phyloP scores from a whole-genome alignment of 2,888 invertebrate genomes.

The Eurois occulta region DNA sequence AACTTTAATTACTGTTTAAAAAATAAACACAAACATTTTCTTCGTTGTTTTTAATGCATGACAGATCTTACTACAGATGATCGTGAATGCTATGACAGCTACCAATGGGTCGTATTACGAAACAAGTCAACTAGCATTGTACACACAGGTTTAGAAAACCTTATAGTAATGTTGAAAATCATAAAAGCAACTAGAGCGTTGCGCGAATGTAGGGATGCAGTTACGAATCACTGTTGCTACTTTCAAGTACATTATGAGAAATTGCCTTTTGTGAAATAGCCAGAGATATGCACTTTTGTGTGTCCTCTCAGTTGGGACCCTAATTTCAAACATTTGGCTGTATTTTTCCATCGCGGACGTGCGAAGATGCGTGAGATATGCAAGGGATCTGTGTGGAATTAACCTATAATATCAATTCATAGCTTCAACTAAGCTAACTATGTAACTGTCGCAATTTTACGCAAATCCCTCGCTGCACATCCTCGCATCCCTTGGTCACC shows the following conservation, averaged over 20 bases:
- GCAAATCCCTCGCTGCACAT: neutral
- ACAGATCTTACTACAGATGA: conserved; percentile 79
- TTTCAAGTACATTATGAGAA: neutral
- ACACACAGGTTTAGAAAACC: conserved; percentile 65
- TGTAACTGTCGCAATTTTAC: neutral
- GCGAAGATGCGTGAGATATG: too few relatives aligned
- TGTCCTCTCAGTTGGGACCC: neutral
- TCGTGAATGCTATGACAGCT: conserved; percentile 72
- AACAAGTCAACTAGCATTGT: conserved; percentile 68
- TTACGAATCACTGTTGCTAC: conserved; percentile 50
- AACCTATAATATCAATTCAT: too few relatives aligned
- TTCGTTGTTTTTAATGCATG: conserved; percentile 88
- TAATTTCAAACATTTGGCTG: neutral
- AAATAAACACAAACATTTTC: conserved; percentile 71
- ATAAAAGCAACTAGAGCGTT: conserved; percentile 56
- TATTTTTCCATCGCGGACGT: neutral
- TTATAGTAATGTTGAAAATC: conserved; percentile 61
- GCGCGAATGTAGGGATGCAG: conserved; percentile 27
- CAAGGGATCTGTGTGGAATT: too few relatives aligned
- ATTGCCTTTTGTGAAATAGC: neutral
- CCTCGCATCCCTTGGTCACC: neutral
- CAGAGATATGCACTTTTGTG: neutral
- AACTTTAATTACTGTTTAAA: neutral
- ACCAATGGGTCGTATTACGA: conserved; percentile 72
- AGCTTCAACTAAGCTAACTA: neutral